phyloP scores from a whole-genome alignment of 1,140 invertebrate species.

The Artemia franciscana region DNA sequence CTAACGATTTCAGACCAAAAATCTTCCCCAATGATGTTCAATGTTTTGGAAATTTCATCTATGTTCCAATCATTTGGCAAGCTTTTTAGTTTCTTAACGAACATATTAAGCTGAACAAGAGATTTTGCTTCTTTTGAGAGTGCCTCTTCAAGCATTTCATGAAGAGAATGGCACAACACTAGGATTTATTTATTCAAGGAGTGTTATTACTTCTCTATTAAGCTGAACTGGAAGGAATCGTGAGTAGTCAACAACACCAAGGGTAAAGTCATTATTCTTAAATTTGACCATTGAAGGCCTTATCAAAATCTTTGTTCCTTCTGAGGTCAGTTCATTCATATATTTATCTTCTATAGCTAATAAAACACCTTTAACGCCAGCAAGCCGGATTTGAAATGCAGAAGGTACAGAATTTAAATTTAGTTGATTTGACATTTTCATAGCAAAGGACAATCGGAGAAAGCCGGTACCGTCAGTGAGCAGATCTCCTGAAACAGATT shows the following conservation, averaged over 20 bases:
- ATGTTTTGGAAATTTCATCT: background rate
- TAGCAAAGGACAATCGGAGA: too few relatives aligned
- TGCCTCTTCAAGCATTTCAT: background rate
- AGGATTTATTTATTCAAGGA: background rate
- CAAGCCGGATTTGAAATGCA: too few relatives aligned
- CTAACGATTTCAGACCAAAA: background rate
- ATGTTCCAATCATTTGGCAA: background rate
- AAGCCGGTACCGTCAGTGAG: too few relatives aligned
- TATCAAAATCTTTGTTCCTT: background rate
- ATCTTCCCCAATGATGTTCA: background rate
- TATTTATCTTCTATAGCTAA: background rate
- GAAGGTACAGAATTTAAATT: too few relatives aligned
- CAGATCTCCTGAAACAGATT: too few relatives aligned
- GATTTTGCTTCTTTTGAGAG: background rate
- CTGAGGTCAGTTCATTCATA: background rate
- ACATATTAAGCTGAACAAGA: background rate
- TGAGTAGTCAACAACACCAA: background rate
- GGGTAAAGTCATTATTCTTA: background rate
- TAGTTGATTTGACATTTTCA: too few relatives aligned
- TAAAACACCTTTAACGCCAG: background rate
- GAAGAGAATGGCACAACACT: background rate
- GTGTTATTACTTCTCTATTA: slow-evolving; percentile 1
- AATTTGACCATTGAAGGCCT: slow-evolving; percentile 1
- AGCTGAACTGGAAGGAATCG: background rate
- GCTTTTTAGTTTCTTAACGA: background rate